phyloP scores from a whole-genome alignment of 2,797 vertebrate species.

The Naso thynnoides region DNA sequence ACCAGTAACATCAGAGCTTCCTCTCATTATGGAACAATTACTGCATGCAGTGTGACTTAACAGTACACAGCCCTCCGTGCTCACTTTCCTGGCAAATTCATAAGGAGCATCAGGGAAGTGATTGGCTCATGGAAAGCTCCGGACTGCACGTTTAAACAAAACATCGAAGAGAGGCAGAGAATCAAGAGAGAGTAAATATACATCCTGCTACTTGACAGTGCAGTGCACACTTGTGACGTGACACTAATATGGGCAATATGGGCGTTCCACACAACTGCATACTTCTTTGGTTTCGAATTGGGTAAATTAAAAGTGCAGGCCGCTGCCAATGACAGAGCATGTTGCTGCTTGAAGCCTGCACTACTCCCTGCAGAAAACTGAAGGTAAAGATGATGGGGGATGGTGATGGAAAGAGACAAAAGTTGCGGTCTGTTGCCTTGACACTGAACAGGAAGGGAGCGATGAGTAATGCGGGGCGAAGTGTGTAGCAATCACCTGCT shows the following conservation, averaged over 20 bases:
- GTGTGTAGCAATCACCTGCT: conserved; percentile 55
- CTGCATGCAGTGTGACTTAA: conserved; percentile 50
- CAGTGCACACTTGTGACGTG: conserved; percentile 40
- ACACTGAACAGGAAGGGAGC: conserved; percentile 41
- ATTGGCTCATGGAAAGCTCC: conserved; percentile 59
- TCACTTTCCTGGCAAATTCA: conserved; percentile 62
- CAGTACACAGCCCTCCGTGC: conserved; percentile 36
- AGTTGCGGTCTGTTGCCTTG: conserved; percentile 37
- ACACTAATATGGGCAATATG: conserved; percentile 65
- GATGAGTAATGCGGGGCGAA: conserved; percentile 37
- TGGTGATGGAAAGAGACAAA: conserved; percentile 39
- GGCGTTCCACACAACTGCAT: conserved; percentile 62
- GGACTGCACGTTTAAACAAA: conserved; percentile 54
- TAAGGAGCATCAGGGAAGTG: conserved; percentile 38
- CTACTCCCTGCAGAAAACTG: conserved; percentile 38
- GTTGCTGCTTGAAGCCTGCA: conserved; percentile 69
- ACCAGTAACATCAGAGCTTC: conserved; percentile 56
- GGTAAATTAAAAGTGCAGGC: conserved; percentile 71
- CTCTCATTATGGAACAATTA: conserved; percentile 65
- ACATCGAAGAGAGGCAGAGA: conserved; percentile 26
- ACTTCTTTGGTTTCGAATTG: conserved; percentile 75
- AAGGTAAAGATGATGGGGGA: conserved; percentile 25
- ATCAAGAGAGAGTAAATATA: conserved; percentile 36
- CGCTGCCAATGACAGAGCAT: conserved; percentile 63
- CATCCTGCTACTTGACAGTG: conserved; percentile 38